These are phyloP conservation scores for Pampusana beccarii DNA, from an alignment of 2,113 vertebrate species.

Conservation along the genomic window DNA sequence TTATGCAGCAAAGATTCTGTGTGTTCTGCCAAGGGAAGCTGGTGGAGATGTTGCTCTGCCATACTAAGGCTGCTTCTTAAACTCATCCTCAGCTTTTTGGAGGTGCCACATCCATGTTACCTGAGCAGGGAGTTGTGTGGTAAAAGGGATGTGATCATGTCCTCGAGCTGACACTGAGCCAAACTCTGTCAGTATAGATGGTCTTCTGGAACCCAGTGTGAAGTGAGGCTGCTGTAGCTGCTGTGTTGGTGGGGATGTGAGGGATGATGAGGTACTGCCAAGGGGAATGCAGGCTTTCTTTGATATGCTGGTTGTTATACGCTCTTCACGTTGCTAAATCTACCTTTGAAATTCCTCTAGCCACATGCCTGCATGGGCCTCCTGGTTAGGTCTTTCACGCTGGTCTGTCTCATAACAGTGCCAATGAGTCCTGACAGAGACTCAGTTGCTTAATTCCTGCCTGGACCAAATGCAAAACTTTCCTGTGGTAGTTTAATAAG, in stretches of 20 bases:
- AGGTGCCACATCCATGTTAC: not conserved
- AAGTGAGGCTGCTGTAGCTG: not conserved
- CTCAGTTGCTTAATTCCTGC: not conserved
- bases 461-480: not conserved
- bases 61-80: not conserved
- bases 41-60: not conserved
- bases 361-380: not conserved
- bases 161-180: not conserved
- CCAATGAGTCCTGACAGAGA: not conserved
- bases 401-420: not conserved
- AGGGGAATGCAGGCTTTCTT: not conserved
- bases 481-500: not conserved
- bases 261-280: fast-evolving
- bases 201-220: not conserved
- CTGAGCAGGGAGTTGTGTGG: not conserved
- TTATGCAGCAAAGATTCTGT: fast-evolving
- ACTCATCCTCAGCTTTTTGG: not conserved
- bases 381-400: not conserved
- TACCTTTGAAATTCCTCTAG: not conserved
- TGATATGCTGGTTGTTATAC: not conserved
- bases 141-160: not conserved
- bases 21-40: not conserved
- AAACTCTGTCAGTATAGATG: not conserved
- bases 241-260: not conserved
- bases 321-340: not conserved